Percentiles rank a stretch among this genome's conserved stretches.
Conservation (phyloP, 1,140 invertebrate species). For the Zaprionus taronus region DNA sequence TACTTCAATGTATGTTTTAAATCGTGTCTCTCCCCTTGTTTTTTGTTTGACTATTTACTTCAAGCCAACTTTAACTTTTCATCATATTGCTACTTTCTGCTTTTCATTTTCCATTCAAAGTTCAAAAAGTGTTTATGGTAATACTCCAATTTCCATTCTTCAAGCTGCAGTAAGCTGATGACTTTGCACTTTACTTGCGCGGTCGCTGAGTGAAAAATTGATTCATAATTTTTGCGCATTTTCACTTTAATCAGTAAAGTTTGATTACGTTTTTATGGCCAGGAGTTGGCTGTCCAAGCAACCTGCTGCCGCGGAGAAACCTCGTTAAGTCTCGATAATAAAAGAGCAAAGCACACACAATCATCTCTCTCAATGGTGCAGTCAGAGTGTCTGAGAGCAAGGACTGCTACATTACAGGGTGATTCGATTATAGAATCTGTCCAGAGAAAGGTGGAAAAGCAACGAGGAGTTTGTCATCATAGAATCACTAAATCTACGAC, state of each 20-base stretch:
- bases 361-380: background rate
- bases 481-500: too few species aligned
- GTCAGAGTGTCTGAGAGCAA: background rate
- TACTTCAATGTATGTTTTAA: too few species aligned
- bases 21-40: too few species aligned
- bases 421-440: background rate
- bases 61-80: too few species aligned
- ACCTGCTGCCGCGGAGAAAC: background rate
- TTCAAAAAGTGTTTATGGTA: conserved; percentile 1
- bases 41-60: too few species aligned
- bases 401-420: background rate
- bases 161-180: conserved; percentile 50
- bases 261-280: conserved; percentile 54
- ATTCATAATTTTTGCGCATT: conserved; percentile 73
- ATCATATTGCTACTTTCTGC: background rate
- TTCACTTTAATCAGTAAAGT: conserved; percentile 66
- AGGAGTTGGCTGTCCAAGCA: too few species aligned
- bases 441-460: too few species aligned
- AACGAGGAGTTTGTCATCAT: too few species aligned
- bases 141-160: background rate
- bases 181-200: conserved; percentile 49
- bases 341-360: conserved; percentile 23
- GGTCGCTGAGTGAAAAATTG: conserved; percentile 52
- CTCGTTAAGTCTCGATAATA: background rate
- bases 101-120: background rate